Conservation (phyloP, 2,888 invertebrate species). For the Ormyrus pomaceus region DNA sequence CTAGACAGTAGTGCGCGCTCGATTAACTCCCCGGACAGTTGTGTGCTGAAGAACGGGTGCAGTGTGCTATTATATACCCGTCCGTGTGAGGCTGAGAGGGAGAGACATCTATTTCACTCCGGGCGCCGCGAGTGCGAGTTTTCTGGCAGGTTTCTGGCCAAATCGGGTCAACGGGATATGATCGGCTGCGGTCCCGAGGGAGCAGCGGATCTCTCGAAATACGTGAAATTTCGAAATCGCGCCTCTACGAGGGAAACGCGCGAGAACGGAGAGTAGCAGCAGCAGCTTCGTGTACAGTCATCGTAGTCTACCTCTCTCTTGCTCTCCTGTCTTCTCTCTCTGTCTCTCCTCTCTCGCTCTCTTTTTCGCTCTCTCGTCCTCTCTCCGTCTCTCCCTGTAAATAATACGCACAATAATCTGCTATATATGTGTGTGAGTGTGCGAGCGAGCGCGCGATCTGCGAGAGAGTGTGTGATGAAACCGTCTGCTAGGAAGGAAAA, state of each 20-base stretch:
- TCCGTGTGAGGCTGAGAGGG: conserved; percentile 13
- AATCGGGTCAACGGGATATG: conserved; percentile 53
- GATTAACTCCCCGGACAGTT: not conserved
- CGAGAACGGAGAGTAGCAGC: conserved; percentile 8
- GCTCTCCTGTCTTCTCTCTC: too few relatives aligned
- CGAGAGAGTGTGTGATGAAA: conserved; percentile 57
- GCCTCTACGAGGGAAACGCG: not conserved
- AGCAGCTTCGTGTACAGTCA: too few relatives aligned
- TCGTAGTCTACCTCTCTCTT: too few relatives aligned
- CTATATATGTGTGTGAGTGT: conserved; percentile 21
- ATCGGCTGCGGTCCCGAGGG: conserved; percentile 30
- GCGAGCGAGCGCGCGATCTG: conserved; percentile 30
- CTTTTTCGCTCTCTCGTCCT: not conserved
- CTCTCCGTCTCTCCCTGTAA: conserved; percentile 22
- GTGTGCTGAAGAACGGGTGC: conserved; percentile 1
- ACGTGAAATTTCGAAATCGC: conserved; percentile 28
- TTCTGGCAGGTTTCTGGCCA: conserved; percentile 49
- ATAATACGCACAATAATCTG: conserved; percentile 43
- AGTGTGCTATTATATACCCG: conserved; percentile 7
- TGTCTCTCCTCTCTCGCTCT: not conserved
- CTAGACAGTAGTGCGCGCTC: not conserved
- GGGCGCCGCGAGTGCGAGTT: conserved; percentile 17
- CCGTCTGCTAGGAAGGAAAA: conserved; percentile 58
- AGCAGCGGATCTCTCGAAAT: conserved; percentile 23
- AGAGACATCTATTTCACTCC: conserved; percentile 23